Base-by-base conservation (phyloP, 2,113 vertebrate genomes). In the Tauraco erythrolophus region DNA sequence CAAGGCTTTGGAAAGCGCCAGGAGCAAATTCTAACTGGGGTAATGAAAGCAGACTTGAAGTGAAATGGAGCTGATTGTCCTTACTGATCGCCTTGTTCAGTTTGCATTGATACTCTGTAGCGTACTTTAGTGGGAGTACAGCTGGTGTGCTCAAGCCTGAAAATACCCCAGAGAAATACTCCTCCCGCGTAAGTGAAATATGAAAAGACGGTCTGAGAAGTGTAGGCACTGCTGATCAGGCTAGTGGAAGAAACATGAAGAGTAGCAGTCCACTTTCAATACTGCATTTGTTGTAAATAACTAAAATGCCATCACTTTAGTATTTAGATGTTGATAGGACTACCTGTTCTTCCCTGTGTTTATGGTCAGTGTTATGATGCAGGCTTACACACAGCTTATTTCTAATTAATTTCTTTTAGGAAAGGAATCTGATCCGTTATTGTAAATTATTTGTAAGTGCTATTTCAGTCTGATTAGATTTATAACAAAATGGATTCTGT, bases 381-480 rank as follows among this genome's bases (percentile, higher is more conserved):
- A 70, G 72, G 22, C 64, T 92, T 81, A 21, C 13, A 6, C 0
- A 1, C 43, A 87, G 37, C 41, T 61, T 65, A 4, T 79, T 88
- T 80, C 35, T 12, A 28, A 18, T 50, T 84, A 7, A 37, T 90
- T 84, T 58, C 11, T 95, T 33, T 45, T 82, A n/a, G 61, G 43
- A 85, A 50, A 45, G 68, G n/a, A 75, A 51, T 68, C 72, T n/a
- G 56, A 93, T 33, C 25, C 33, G 39, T 92, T 92, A 43, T 74
- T 76, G 41, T 33, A 72, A 90, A 80, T 79, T 18, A n/a, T 21
- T 66, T 84, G 23, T 56, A 78, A 93, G 27, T 39, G 19, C 24
- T 94, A 15, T 84, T 92, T 88, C 37, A 66, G 7, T 80, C 43
- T 84, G 41, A 45, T 88, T 68, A 74, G 35, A 58, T 85, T 75